Evolutionary conservation across 2,888 invertebrate species (phyloP), one percentile per base, ranked within the genome.

Genomic region (Erebia epiphron): DNA sequence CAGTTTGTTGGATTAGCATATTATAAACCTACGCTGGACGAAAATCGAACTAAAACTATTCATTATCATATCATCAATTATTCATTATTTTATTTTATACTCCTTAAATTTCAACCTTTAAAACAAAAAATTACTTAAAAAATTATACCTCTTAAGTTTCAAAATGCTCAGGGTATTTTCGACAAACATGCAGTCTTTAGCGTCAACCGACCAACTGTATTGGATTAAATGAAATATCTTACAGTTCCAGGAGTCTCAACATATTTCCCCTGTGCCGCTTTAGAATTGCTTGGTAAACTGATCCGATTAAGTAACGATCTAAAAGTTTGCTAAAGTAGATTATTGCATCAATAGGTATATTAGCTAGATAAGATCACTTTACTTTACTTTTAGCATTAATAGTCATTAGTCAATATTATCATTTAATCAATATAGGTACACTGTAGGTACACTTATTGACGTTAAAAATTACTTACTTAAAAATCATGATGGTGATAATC

Each of bases 201-300:
- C 21, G 18, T 46, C 41, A 26, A 69, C 43, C 50, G n/a, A n/a
- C n/a, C n/a, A n/a, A n/a, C n/a, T n/a, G 50, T 66, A 66, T 56
- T 50, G 54, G 43, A 16, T 67, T 35, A 16, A 64, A 43, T 3
- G 82, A 61, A 67, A 54, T 60, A 67, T 68, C 67, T 49, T 66
- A 50, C 46, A 62, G 46, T 67, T 84, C 84, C 81, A 78, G 79
- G 80, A 82, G 83, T 85, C 86, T 83, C 85, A 84, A 85, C 85
- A 85, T 89, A 89, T 91, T 91, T 91, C 89, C 90, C 90, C 76
- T 72, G 89, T 84, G 90, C 83, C 82, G 78, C 78, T 83, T 79
- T 86, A 85, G 87, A 87, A 88, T 87, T 80, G 81, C 76, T 75
- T 81, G 84, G 84, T 80, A 82, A 77, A 78, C 83, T 88, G 90